Conservation (phyloP, 1,140 invertebrate species). For the Ostrea denselamellosa region DNA sequence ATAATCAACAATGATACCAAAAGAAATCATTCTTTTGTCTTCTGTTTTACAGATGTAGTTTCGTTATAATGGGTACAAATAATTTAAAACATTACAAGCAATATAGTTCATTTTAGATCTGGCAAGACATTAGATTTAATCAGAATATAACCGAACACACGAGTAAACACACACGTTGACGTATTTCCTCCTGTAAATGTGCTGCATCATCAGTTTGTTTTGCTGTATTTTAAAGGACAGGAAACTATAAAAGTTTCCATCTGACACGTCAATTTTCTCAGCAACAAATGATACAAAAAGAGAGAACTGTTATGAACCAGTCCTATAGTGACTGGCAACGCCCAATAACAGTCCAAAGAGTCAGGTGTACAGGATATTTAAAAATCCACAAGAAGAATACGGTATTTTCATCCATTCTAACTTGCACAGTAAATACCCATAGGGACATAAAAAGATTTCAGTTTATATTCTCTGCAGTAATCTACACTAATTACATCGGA, state of each 20-base stretch:
- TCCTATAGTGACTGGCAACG: neutral
- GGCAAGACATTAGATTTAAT: neutral
- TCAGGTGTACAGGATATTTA: neutral
- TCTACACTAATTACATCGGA: neutral
- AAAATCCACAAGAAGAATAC: constrained; percentile 10
- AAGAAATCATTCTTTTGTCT: neutral
- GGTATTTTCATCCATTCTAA: constrained; percentile 17
- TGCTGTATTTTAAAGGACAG: neutral
- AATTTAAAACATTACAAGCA: neutral
- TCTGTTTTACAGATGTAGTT: neutral
- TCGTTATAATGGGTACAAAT: neutral
- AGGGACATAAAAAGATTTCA: neutral
- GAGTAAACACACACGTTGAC: neutral
- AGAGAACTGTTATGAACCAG: neutral
- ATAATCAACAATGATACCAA: neutral
- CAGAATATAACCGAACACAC: neutral
- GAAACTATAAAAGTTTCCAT: no score
- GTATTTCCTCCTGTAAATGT: neutral
- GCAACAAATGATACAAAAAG: neutral
- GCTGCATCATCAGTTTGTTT: neutral
- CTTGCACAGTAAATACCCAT: constrained; percentile 18
- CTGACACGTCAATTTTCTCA: no score
- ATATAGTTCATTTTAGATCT: neutral
- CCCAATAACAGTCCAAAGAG: neutral
- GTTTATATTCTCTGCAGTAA: neutral